phyloP scores from a whole-genome alignment of 1,140 invertebrate genomes.

The Cotesia vestalis region DNA sequence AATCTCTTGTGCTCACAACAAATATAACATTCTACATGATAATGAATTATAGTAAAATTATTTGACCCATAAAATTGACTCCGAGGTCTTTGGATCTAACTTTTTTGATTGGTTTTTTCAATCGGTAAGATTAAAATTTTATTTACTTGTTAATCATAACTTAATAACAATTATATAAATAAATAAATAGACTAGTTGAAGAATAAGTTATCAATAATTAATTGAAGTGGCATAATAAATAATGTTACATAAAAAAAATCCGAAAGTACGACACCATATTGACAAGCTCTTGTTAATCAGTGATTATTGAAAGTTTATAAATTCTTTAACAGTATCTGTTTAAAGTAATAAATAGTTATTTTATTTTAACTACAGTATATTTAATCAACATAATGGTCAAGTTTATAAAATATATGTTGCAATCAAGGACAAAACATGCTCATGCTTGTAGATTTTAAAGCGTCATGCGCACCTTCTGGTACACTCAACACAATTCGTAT shows the following conservation, averaged over 20 bases:
- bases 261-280: conserved; percentile 35
- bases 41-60: conserved; percentile 56
- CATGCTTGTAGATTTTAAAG: background rate
- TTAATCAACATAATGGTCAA: background rate
- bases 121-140: conserved; percentile 52
- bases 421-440: conserved; percentile 22
- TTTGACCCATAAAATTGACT: conserved; percentile 62
- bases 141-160: background rate
- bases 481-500: conserved; percentile 25
- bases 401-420: background rate
- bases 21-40: conserved; percentile 27
- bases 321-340: no score
- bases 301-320: background rate
- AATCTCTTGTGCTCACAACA: conserved; percentile 19
- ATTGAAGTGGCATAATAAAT: conserved; percentile 1
- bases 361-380: background rate
- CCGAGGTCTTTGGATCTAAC: conserved; percentile 59
- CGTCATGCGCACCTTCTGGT: conserved; percentile 21
- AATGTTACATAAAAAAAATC: conserved; percentile 14
- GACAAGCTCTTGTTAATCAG: conserved; percentile 2
- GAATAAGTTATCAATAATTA: background rate
- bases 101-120: conserved; percentile 51
- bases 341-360: background rate
- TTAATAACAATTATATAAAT: background rate
- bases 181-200: background rate